Conservation (phyloP, 2,797 vertebrate species). For the Tolypeutes matacus region DNA sequence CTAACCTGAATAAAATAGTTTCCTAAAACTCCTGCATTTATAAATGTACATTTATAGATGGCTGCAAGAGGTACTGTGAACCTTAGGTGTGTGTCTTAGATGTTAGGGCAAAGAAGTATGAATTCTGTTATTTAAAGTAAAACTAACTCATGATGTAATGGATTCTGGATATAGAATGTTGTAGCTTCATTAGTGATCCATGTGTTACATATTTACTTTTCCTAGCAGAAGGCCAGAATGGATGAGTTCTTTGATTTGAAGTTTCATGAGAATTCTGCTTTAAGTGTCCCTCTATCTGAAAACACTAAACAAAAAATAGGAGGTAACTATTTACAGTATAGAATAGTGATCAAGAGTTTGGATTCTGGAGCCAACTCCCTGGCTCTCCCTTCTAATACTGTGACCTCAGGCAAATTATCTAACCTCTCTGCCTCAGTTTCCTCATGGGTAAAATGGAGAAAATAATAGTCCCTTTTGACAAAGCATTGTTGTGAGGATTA, state of each 20-base stretch:
- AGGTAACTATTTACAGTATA: not conserved
- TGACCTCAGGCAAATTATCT: not conserved
- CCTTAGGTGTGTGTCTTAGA: not conserved
- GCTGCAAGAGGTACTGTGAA: not conserved
- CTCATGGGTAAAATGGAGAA: not conserved
- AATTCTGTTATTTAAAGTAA: conserved; percentile 22
- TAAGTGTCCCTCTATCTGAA: not conserved
- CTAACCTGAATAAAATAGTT: not conserved
- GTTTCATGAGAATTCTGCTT: conserved; percentile 18
- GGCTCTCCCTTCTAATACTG: not conserved
- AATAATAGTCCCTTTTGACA: not conserved
- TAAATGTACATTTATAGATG: not conserved
- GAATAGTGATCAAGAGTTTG: not conserved
- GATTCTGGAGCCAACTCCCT: not conserved
- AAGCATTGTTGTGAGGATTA: not conserved
- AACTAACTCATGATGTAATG: not conserved
- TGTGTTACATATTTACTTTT: conserved; percentile 40
- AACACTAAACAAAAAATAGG: conserved; percentile 5
- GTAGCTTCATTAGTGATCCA: not conserved
- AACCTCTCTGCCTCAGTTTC: conserved; percentile 1
- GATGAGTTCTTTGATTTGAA: conserved; percentile 1
- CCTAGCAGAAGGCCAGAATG: not conserved
- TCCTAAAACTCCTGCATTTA: not conserved
- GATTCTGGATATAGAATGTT: not conserved
- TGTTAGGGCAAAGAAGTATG: not conserved